A percentile compares a stretch with the other conserved stretches of the same genome.
These are phyloP conservation scores for Haliclona indistincta DNA, from an alignment of 37 sponge, comb jelly and placozoan genomes.

Conservation along the genomic window DNA sequence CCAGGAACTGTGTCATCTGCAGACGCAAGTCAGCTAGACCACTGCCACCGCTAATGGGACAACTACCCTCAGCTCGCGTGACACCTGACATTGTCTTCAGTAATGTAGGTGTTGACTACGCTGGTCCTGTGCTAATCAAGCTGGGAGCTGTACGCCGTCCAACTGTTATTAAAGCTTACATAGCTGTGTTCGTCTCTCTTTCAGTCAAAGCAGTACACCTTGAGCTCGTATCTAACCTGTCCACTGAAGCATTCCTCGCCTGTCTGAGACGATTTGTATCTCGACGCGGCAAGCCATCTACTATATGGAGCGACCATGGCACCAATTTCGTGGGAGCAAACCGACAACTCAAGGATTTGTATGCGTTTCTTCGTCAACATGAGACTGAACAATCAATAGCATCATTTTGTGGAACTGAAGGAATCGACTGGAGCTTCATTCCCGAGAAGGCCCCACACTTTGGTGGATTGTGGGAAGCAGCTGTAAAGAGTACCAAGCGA, in stretches of 20 bases:
- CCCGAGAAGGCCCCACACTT: slow-evolving; percentile 33
- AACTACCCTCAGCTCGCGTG: slow-evolving; percentile 29
- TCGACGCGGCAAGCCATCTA: slow-evolving; percentile 32
- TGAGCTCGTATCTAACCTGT: slow-evolving; percentile 38
- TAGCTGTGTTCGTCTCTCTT: slow-evolving; percentile 40
- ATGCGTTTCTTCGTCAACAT: slow-evolving; percentile 9
- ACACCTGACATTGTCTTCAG: slow-evolving; percentile 21
- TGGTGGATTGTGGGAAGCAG: slow-evolving; percentile 42
- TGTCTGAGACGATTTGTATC: slow-evolving; percentile 31
- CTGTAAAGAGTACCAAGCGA: slow-evolving; percentile 16
- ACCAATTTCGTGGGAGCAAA: slow-evolving; percentile 45
- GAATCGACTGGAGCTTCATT: slow-evolving; percentile 39
- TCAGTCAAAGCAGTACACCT: slow-evolving; percentile 55
- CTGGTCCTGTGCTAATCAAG: slow-evolving; percentile 48
- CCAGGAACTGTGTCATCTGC: slow-evolving; percentile 37
- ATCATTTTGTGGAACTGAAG: slow-evolving; percentile 27
- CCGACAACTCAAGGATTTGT: slow-evolving; percentile 26
- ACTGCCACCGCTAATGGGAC: slow-evolving; percentile 30
- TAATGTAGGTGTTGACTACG: slow-evolving; percentile 54
- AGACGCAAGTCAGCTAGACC: slow-evolving; percentile 24
- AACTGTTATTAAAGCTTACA: slow-evolving; percentile 17
- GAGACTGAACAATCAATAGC: slow-evolving; percentile 21
- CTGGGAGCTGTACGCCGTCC: slow-evolving; percentile 11
- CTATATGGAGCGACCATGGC: slow-evolving; percentile 57
- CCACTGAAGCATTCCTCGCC: slow-evolving; percentile 39